Evolutionary conservation across 2,888 invertebrate genomes (phyloP), one percentile per base, ranked within the genome.

Genomic region (Lymantria monacha): DNA sequence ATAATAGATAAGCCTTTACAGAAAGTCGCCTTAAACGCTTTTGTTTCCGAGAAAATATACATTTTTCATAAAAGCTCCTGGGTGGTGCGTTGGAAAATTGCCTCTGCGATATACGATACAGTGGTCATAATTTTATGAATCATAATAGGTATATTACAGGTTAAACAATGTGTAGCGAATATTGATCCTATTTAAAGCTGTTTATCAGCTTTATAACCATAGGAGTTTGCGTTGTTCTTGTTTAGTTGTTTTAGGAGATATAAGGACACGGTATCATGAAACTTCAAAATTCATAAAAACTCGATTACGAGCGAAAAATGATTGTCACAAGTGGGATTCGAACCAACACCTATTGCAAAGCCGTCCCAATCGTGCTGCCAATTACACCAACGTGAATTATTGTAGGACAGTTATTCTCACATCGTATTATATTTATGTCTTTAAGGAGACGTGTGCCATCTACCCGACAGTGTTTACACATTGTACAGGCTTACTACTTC

Each of bases 11-110:
- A 83, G 80, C 76, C 68, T 78, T 76, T 74, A 76, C 76, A 82
- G 80, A 76, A 81, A 85, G 81, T 81, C 74, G 72, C 76, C 33
- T 74, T 82, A 82, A 86, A 74, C 69, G 81, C 84, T 82, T 82
- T 86, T 85, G 86, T 87, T 87, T 81, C 77, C 64, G 68, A 81
- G 82, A 77, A 85, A 83, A 82, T 80, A 74, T 79, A 72, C 71
- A 84, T 84, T 85, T 85, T 85, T 85, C 82, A 84, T 81, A 71
- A 59, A 59, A 61, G 63, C 68, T 66, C 54, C 37, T 59, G 63
- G 58, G 64, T 59, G 63, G 65, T 74, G 74, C 72, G 68, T 69
- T 59, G 77, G 76, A 85, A 87, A 83, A 85, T 83, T 82, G 74
- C 74, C 76, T 76, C 72, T 86, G 79, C 71, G 59, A 55, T 63